Evolutionary conservation across 2,797 vertebrate species (phyloP), one percentile per base, ranked within the genome.

Genomic region (Mionectes olivaceus): DNA sequence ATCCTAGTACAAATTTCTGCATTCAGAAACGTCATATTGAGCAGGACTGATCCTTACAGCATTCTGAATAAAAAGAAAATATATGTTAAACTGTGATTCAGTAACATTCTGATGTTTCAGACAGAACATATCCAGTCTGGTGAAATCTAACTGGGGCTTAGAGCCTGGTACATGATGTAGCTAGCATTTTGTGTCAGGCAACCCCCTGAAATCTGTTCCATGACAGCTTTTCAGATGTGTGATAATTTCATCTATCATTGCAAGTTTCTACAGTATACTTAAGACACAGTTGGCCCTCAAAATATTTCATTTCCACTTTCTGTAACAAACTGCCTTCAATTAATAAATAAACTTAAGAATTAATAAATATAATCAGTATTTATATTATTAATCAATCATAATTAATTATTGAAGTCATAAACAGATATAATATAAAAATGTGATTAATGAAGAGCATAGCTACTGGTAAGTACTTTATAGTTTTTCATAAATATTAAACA

Each of bases 401-500:
- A 83, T 80, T 75, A 78, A 67, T 61, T 61, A 86, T 83, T 71
- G 3, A 82, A 74, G 11, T 53, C 3, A 56, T 74, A 67, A 83
- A 74, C 14, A 53, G 6, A 13, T 77, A 64, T 70, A 67, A 77
- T 50, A 74, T 37, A 81, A 86, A 88, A 89, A 32, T 46, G 2
- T 65, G 7, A 75, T 86, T 92, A 86, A 78, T 50, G 25, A 11
- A 75, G 64, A 83, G 17, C 23, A 24, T 22, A 77, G 22, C 6
- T 75, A 69, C 49, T 35, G 27, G 14, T 70, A 89, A 56, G 39
- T 21, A 86, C 57, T 86, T 80, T 19, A 7, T 46, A 28, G 3
- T 27, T 89, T 82, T 89, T 75, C 41, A 91, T 78, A 83, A 77
- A 61, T 85, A 85, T 57, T 77, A 85, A 91, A 70, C 23, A 67